Base-by-base conservation (phyloP, 1,140 invertebrate genomes). In the Pseudomyrmex cubaensis region DNA sequence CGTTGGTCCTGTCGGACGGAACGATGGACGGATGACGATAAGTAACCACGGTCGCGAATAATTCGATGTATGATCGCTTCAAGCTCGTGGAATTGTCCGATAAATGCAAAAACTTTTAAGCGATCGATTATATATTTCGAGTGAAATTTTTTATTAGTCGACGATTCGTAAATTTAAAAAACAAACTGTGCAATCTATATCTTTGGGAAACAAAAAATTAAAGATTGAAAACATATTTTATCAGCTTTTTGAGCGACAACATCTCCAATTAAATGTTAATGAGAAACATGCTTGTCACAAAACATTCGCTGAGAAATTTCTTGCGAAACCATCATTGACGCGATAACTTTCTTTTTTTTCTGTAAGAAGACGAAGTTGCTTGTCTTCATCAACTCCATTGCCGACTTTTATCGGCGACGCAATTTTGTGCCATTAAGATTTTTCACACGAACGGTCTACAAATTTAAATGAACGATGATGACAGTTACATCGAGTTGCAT, bases 1-100 rank as follows among this genome's bases (percentile, higher is more conserved):
- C 48, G n/a, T 69, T 13, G 73, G 63, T 87, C 78, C 84, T 72
- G 67, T 57, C 10, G 84, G 54, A 83, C 73, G 54, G 84, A 86
- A 50, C 74, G 48, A 80, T 74, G 82, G 82, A 84, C 59, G 78
- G 66, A 70, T 20, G 46, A 17, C 20, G 25, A 61, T 57, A 35
- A 35, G 35, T 64, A 61, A 15, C 57, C 64, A 12, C 20, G 22
- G 66, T 52, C 54, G 35, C 35, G 20, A 8, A 2, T 61, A 72
- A 70, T 22, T 78, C 44, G 12, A 80, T 52, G 12, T 13, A 1
- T 7, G 35, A 35, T 35, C 35, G 35, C 7, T 35, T 35, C 54
- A 50, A 59, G 44, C 20, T 46, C 22, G 10, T 17, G 1, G 25
- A 25, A 25, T 25, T 25, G 25, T 25, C 1, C 25, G 25, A 25